These are phyloP conservation scores for Raja brachyura DNA, from an alignment of 2,113 vertebrate genomes.

Conservation along the genomic window DNA sequence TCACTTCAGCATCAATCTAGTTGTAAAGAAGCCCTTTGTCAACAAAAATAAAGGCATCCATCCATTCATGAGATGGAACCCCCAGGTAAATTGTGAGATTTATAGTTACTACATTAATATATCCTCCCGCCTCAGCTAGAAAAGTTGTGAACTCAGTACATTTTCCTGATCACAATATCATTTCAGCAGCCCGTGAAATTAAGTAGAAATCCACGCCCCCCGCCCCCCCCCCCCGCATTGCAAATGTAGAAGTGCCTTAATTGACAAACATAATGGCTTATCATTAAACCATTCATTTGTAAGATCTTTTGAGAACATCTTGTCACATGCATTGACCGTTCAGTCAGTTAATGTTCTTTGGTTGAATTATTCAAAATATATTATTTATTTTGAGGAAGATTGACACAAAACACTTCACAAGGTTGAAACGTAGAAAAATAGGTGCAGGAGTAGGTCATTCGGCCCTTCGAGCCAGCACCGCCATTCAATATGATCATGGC, in stretches of 20 bases:
- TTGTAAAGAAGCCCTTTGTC: not conserved
- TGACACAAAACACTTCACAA: not conserved
- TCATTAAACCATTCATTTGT: not conserved
- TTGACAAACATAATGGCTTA: not conserved
- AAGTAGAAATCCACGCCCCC: not conserved
- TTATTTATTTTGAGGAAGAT: not conserved
- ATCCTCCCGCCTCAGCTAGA: not conserved
- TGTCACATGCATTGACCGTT: not conserved
- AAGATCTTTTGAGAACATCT: not conserved
- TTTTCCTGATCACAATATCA: not conserved
- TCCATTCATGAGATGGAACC: not conserved
- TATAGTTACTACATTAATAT: too few species aligned
- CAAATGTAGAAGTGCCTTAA: not conserved
- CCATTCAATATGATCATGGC: too few species aligned
- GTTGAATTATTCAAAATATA: conserved; percentile 29
- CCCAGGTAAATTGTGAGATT: too few species aligned
- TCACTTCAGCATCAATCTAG: not conserved
- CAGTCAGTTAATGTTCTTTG: conserved; percentile 19
- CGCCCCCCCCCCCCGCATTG: not conserved
- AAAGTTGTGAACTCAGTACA: not conserved
- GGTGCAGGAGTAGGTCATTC: too few species aligned
- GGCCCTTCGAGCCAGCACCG: too few species aligned
- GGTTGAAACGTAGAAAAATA: too few species aligned
- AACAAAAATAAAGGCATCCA: not conserved
- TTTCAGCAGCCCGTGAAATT: not conserved